phyloP scores from a whole-genome alignment of 2,797 vertebrate genomes.

The Hemibagrus guttatus region DNA sequence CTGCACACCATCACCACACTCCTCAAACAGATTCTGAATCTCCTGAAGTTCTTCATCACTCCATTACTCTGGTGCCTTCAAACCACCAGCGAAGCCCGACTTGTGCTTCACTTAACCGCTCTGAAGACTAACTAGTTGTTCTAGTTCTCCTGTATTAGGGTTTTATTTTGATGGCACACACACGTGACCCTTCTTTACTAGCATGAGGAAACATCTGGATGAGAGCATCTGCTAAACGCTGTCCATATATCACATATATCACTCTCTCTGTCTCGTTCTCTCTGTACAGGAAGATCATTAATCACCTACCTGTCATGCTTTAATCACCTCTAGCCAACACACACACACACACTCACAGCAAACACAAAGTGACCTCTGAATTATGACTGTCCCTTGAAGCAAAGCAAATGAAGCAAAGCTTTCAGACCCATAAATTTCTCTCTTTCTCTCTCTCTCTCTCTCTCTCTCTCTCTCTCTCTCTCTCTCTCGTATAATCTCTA shows the following conservation, averaged over 20 bases:
- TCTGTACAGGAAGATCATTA: conserved; percentile 13
- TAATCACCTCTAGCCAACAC: conserved; percentile 24
- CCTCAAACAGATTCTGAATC: background rate
- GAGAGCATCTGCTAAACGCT: background rate
- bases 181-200: background rate
- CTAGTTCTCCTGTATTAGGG: background rate
- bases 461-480: background rate
- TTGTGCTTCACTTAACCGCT: background rate
- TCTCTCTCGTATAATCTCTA: conserved; percentile 17
- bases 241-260: background rate
- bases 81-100: background rate
- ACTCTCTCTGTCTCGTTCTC: background rate
- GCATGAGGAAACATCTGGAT: background rate
- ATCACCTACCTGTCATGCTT: conserved; percentile 24
- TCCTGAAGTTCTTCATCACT: background rate
- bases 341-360: conserved; percentile 14
- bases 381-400: conserved; percentile 6
- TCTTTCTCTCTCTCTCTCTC: background rate
- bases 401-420: conserved; percentile 22
- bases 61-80: background rate
- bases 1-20: background rate
- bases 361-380: conserved; percentile 14
- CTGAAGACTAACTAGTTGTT: background rate
- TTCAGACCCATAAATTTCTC: conserved; percentile 13
- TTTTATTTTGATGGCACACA: background rate